Base-by-base conservation (phyloP, 2,113 vertebrate species). In the Phocoena sinus region DNA sequence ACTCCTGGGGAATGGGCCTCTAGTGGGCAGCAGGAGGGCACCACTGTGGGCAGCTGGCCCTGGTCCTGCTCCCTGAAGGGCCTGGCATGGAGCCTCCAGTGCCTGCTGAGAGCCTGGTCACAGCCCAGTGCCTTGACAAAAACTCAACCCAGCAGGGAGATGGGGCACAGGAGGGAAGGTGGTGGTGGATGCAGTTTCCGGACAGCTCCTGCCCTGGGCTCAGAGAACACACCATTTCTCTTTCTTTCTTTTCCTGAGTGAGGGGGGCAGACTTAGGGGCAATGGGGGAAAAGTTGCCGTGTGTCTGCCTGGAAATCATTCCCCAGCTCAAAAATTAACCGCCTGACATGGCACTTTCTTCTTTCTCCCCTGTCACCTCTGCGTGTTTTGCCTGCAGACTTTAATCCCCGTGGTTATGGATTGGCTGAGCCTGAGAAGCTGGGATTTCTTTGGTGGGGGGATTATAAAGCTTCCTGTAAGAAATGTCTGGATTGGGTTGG, bases 251-350 rank as follows among this genome's bases (percentile, higher is more conserved):
- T n/a, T 93, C 71, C 60, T 10, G 38, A 33, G 60, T 1, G 3
- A 79, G 41, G 41, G 33, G 81, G 83, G 47, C 53, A 31, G 50
- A 9, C 5, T 28, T 63, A 56, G 76, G 85, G 71, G 47, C n/a
- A 38, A 0, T 36, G 47, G 81, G 53, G 47, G 3, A 28, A 90
- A 87, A 73, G 50, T 63, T 28, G 44, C 87, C 81, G 82, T 47
- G 17, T 58, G 79, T 67, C 87, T 96, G 18, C 93, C 95, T 98
- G 96, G 98, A 98, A 98, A 98, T 98, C 96, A 98, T 98, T 98
- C 97, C 86, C 89, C 97, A 96, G 98, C 97, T 98, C 96, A 97
- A 98, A 98, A 98, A 98, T 98, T 98, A 98, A 99, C 98, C 77
- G 12, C 88, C 97, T 98, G 98, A 98, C 97, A 85, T 60, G 97